Base-by-base conservation (phyloP, 2,113 vertebrate species). In the Dromaius novaehollandiae region DNA sequence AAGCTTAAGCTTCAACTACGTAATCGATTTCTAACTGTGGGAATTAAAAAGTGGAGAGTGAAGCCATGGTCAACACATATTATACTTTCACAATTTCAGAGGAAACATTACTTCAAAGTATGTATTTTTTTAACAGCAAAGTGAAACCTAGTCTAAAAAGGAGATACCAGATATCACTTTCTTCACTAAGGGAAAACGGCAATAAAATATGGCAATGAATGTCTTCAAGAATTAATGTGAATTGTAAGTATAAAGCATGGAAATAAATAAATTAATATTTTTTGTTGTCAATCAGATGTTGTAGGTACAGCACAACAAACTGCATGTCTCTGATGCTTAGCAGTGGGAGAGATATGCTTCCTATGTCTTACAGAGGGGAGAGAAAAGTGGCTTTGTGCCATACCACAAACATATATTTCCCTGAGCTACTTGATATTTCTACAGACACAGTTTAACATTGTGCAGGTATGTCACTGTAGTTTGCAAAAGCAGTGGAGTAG, bases 1-100 rank as follows among this genome's bases (percentile, higher is more conserved):
- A 56, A 95, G 85, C 79, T 91, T 89, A 86, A 95, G 68, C 74
- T 66, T 90, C 88, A 94, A 95, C 93, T 90, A 86, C 86, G 89
- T 79, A 75, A 63, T 95, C 71, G 82, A 60, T 94, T 70, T 56
- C 81, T 92, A 83, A 92, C 76, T 53, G 68, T 53, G 70, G 68
- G 91, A 88, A 91, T 90, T 60, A 61, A 88, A 94, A 96, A 71
- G 28, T 3, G 3, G 60, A 13, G 63, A 63, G 55, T 3, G n/a
- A 88, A 81, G 44, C 75, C 53, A 50, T 64, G 86, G 75, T 38
- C 71, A 91, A 25, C 66, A 38, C 56, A 56, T 46, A 46, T 64
- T 42, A 10, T 22, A 28, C 70, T 61, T 11, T 7, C 24, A 3
- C 44, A 3, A 6, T 63, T 86, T 42, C 58, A 78, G 82, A 64